phyloP scores from a whole-genome alignment of 2,797 vertebrate species.

The Dicrostonyx torquatus region DNA sequence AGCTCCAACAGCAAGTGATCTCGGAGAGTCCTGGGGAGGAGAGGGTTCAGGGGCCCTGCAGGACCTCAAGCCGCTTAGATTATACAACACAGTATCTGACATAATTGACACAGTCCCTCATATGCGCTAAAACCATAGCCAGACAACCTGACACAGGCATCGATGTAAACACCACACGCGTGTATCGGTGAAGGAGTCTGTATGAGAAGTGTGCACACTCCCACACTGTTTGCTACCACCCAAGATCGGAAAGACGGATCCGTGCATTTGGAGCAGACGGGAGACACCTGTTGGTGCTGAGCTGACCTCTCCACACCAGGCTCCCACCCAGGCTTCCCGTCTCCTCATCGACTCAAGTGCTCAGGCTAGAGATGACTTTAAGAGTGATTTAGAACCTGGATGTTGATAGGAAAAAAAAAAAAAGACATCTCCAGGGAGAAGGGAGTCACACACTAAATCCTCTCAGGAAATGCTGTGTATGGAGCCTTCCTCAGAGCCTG shows the following conservation, averaged over 20 bases:
- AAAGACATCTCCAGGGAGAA: neutral
- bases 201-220: neutral
- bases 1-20: neutral
- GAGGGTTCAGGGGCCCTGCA: too few species aligned
- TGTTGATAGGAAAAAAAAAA: neutral
- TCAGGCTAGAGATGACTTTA: neutral
- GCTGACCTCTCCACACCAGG: neutral
- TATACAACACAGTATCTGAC: neutral
- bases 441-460: neutral
- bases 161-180: neutral
- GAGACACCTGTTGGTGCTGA: too few species aligned
- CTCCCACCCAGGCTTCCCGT: neutral
- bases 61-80: neutral
- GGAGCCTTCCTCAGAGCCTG: neutral
- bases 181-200: neutral
- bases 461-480: neutral
- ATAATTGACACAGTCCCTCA: too few species aligned
- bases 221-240: neutral
- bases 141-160: neutral
- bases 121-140: neutral
- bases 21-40: accelerated
- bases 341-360: neutral
- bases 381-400: neutral
- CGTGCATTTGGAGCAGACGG: neutral
- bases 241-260: neutral